Percentiles rank a stretch among this genome's conserved stretches.
These are phyloP conservation scores for Leucosticte australis DNA, from an alignment of 2,113 vertebrate species.

Conservation along the genomic window DNA sequence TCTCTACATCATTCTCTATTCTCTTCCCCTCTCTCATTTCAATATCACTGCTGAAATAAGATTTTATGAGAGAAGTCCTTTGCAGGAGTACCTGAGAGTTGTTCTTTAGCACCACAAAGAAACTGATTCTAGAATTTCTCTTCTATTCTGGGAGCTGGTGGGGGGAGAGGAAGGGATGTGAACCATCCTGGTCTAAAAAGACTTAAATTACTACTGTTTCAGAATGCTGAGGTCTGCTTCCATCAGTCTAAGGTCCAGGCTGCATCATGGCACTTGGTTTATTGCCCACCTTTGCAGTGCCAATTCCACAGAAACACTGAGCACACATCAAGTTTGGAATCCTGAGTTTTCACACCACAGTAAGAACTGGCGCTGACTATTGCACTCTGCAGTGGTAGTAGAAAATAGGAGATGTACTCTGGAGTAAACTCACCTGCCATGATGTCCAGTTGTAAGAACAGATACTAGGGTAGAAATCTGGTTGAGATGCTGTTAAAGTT, in stretches of 20 bases:
- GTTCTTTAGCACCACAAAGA: neutral
- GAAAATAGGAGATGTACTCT: neutral
- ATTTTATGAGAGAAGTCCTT: neutral
- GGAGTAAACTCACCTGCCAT: neutral
- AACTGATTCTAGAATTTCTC: neutral
- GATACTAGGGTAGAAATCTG: neutral
- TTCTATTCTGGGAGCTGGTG: neutral
- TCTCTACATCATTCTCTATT: neutral
- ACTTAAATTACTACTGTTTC: neutral
- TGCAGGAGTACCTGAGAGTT: neutral
- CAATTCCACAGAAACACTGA: neutral
- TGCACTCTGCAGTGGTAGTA: accelerated
- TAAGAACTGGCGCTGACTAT: neutral
- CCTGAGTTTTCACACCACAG: neutral
- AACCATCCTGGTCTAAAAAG: neutral
- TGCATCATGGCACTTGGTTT: neutral
- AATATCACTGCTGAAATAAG: neutral
- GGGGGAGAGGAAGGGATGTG: too few species aligned
- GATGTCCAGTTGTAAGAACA: neutral
- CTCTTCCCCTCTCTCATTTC: neutral
- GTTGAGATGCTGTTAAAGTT: neutral
- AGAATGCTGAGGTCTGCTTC: neutral
- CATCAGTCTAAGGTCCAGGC: neutral
- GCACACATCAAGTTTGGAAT: neutral
- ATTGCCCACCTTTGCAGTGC: neutral